Evolutionary conservation across 2,797 vertebrate species (phyloP), one percentile per base, ranked within the genome.

Genomic region (Kryptopterus vitreolus): DNA sequence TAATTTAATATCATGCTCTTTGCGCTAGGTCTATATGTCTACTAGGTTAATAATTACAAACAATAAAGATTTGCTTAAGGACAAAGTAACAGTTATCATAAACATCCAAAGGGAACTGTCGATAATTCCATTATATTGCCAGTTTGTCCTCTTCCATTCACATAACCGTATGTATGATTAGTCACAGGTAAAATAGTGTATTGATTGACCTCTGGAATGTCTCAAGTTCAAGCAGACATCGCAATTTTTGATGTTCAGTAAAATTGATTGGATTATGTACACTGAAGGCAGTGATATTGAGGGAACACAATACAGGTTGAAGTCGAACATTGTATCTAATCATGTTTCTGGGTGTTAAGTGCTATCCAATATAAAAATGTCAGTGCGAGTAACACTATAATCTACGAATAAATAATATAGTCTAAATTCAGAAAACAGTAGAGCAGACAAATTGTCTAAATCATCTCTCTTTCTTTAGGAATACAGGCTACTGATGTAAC

Each of bases 401-500:
- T 2, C n/a, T 24, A 16, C 15, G 15, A 48, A 18, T 69, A 8
- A 70, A 20, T 50, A 29, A 13, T 55, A 22, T 72, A 72, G 52
- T 72, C 7, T 1, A 35, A 38, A 38, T 12, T 24, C 6, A 52
- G 18, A 48, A 48, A 26, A 69, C 48, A 43, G 7, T 26, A 43
- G 6, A 35, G 50, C 29, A 55, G 6, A 3, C 20, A 24, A 18
- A 20, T 35, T 38, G 20, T 72, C 11, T 53, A 15, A 12, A 22
- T 24, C 15, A n/a, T 31, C 1, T 61, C 78, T 6, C 8, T 1
- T 77, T 1, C n/a, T 61, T 16, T 71, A 99, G 98, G 96, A 53
- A 98, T 99, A 1, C 95, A 97, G 91, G 97, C 97, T 0, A 82
- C 94, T 0, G 98, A 99, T 88, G 89, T 98, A 86, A 96, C 95